Conservation (phyloP, 2,888 invertebrate species). For the Clusia tigrina region DNA sequence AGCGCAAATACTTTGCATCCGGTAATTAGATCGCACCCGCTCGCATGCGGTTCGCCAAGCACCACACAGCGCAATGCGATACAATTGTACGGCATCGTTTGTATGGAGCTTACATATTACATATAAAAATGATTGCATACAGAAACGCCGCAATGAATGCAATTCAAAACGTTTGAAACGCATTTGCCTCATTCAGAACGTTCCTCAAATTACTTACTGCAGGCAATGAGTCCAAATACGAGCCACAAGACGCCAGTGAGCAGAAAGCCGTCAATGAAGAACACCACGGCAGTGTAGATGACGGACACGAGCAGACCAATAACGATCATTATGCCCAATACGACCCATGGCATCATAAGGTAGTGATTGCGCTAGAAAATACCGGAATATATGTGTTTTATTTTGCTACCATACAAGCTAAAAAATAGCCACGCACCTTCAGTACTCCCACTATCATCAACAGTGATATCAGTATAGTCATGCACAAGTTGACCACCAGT, state of each 20-base stretch:
- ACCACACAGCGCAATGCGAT: no score
- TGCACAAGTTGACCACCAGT: constrained; percentile 78
- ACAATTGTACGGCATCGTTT: not conserved
- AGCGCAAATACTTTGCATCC: constrained; percentile 15
- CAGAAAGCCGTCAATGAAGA: constrained; percentile 71
- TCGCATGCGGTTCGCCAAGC: not conserved
- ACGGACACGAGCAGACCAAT: constrained; percentile 81
- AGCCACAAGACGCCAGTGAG: constrained; percentile 70
- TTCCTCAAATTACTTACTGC: constrained; percentile 66
- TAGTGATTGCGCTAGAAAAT: constrained; percentile 76
- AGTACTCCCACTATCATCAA: constrained; percentile 77
- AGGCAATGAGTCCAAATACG: constrained; percentile 70
- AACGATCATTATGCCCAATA: constrained; percentile 80
- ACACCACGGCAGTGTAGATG: constrained; percentile 79
- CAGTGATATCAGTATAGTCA: constrained; percentile 83
- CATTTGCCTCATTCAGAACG: not conserved
- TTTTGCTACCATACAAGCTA: no score
- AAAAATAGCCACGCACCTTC: constrained; percentile 69
- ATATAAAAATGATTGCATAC: no score
- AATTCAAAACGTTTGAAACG: constrained; percentile 1
- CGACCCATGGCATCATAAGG: constrained; percentile 86
- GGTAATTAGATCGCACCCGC: constrained; percentile 26
- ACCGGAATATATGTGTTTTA: constrained; percentile 19
- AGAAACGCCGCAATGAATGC: constrained; percentile 33
- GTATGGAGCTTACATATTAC: no score